Evolutionary conservation across 2,888 invertebrate genomes (phyloP).

Genomic region (Nudaria mundana): DNA sequence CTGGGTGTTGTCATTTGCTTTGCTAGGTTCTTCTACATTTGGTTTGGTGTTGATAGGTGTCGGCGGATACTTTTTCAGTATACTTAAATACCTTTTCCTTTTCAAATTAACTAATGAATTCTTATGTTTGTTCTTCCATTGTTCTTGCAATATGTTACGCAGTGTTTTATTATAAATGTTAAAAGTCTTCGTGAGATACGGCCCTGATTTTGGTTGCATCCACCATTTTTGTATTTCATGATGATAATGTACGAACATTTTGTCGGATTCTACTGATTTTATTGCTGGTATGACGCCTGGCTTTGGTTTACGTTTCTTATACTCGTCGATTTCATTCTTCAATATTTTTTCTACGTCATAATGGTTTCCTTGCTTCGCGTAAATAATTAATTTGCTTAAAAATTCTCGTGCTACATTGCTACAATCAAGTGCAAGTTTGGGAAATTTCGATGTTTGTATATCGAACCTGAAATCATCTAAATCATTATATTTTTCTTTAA

Average conservation of each 20-base stretch:
- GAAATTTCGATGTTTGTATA: conserved; percentile 13
- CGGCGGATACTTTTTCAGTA: neutral
- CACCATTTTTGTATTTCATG: conserved; percentile 19
- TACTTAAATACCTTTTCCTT: neutral
- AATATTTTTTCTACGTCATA: conserved; percentile 7
- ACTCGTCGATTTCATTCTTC: conserved; percentile 10
- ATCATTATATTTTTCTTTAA: conserved; percentile 1
- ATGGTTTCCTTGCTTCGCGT: conserved; percentile 19
- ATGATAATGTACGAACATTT: conserved; percentile 18
- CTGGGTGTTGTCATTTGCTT: too few species aligned
- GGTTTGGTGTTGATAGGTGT: too few species aligned
- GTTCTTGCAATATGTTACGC: neutral
- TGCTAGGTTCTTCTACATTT: too few species aligned
- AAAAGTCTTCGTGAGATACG: conserved; percentile 9
- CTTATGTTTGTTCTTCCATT: neutral
- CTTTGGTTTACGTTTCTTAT: neutral
- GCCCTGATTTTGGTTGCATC: conserved; percentile 14
- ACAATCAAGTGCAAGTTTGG: conserved; percentile 16
- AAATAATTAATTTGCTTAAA: conserved; percentile 17
- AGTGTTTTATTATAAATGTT: neutral
- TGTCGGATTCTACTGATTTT: conserved; percentile 4
- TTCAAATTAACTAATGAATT: neutral
- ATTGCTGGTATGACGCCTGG: neutral
- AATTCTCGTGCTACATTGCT: conserved; percentile 10
- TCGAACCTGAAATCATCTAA: conserved; percentile 11